Base-by-base conservation (phyloP, 1,140 invertebrate species). In the Drosophila busckii region DNA sequence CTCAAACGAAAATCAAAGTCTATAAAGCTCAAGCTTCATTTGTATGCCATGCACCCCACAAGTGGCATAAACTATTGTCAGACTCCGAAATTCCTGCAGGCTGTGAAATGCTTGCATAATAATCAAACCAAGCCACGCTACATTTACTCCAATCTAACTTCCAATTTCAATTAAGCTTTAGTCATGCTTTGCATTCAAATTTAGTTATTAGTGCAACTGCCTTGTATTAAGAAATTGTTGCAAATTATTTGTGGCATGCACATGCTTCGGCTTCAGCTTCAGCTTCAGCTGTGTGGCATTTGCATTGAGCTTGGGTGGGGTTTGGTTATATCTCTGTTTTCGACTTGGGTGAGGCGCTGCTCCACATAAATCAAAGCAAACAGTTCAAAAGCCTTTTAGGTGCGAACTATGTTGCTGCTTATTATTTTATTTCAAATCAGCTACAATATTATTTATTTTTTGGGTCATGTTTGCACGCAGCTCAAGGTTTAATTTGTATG, bases 271-370 rank as follows among this genome's bases (percentile, higher is more conserved):
- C 10, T 38, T 31, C n/a, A n/a, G 16, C 28, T 12, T 38, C 32
- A 37, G 9, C 29, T 50, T 22, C 8, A n/a, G n/a, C 34, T 31
- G 37, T 38, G 38, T 50, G 46, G 34, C 34, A 50, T 50, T 50
- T 50, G 46, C 34, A 50, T 38, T 50, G 25, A 37, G 38, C 29
- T 50, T 37, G 45, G 45, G 23, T 17, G 17, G 46, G 46, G 46
- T 38, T 50, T 32, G 46, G 46, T 29, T 48, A n/a, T 35, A 6
- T 7, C 13, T 12, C 4, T 16, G n/a, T 19, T 13, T 6, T 17
- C 15, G 34, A 25, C 19, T 12, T 19, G 12, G 16, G 28, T 45
- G 4, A 2, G 41, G 10, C n/a, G 17, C 10, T 8, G 31, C 10
- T 22, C 32, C 32, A 37, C 35, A 49, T 49, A 38, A 38, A 50